These are phyloP conservation scores for Thalassoma bifasciatum DNA, from an alignment of 2,113 vertebrate genomes.

Conservation along the genomic window DNA sequence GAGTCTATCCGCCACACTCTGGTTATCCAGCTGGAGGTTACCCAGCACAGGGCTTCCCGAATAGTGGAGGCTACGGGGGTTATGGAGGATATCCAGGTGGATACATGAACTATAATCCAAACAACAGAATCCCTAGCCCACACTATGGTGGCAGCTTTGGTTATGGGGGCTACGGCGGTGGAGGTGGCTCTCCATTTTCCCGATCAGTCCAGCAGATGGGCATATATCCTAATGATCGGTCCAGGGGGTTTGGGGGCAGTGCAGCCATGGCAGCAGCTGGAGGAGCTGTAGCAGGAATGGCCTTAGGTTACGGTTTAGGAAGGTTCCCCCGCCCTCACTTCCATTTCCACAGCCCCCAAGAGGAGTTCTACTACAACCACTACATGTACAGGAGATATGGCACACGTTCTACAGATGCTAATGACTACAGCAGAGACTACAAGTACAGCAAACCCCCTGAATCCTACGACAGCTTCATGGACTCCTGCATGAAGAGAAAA, in stretches of 20 bases:
- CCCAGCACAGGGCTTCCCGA: background rate
- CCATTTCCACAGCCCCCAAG: constrained; percentile 67
- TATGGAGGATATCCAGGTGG: constrained; percentile 16
- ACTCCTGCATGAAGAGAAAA: constrained; percentile 64
- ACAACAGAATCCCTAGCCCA: constrained; percentile 79
- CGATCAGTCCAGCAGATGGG: constrained; percentile 69
- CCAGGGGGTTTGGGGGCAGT: constrained; percentile 77
- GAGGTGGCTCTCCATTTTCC: constrained; percentile 77
- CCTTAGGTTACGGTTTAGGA: constrained; percentile 80
- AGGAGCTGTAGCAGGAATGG: constrained; percentile 77
- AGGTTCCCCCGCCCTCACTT: constrained; percentile 77
- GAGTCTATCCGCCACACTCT: background rate
- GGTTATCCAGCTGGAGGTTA: constrained; percentile 8
- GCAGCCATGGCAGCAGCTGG: constrained; percentile 76
- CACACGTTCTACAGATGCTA: constrained; percentile 55
- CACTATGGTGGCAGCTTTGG: constrained; percentile 73
- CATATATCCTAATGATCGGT: constrained; percentile 57
- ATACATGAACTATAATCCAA: constrained; percentile 39
- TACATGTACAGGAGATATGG: constrained; percentile 81
- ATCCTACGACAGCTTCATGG: constrained; percentile 65
- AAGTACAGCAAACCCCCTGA: constrained; percentile 26
- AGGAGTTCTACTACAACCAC: constrained; percentile 79
- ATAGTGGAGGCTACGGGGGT: constrained; percentile 18
- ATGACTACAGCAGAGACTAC: constrained; percentile 75
- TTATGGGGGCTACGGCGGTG: constrained; percentile 51